Evolutionary conservation across 1,140 invertebrate genomes (phyloP).

Genomic region (Zaprionus africanus): DNA sequence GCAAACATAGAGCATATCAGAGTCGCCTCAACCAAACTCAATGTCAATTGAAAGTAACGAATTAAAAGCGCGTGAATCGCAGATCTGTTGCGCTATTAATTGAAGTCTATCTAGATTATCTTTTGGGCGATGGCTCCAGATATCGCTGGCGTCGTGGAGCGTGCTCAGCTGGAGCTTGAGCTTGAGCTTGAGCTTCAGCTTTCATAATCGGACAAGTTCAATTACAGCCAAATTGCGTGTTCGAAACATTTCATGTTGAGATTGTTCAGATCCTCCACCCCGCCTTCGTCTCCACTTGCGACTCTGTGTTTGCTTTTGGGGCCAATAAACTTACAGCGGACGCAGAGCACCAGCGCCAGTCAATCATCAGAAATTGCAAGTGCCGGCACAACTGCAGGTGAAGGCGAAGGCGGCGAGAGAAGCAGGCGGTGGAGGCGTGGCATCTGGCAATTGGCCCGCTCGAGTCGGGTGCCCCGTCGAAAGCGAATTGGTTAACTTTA

Average conservation of each 20-base stretch:
- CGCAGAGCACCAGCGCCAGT: conserved; percentile 22
- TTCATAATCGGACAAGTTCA: conserved; percentile 21
- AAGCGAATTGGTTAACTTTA: conserved; percentile 68
- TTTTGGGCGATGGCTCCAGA: too few species aligned
- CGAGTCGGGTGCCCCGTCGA: conserved; percentile 1
- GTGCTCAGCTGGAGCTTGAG: neutral
- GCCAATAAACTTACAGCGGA: conserved; percentile 65
- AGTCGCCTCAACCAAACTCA: neutral
- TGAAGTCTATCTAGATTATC: neutral
- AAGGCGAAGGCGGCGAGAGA: too few species aligned
- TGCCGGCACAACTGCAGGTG: conserved; percentile 5
- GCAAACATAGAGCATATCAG: neutral
- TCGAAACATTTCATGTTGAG: conserved; percentile 60
- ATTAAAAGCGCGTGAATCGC: conserved; percentile 1
- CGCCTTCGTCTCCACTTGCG: neutral
- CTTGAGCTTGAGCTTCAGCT: neutral
- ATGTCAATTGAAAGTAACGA: too few species aligned
- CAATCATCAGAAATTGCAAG: conserved; percentile 58
- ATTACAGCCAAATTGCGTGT: conserved; percentile 61
- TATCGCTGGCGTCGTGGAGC: neutral
- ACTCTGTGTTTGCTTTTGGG: conserved; percentile 6
- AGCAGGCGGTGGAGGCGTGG: neutral
- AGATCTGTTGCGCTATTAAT: neutral
- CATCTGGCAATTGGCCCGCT: conserved; percentile 39
- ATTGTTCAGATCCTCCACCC: conserved; percentile 15